Evolutionary conservation across 2,888 invertebrate genomes (phyloP).

Genomic region (Eustalomyia histrio): DNA sequence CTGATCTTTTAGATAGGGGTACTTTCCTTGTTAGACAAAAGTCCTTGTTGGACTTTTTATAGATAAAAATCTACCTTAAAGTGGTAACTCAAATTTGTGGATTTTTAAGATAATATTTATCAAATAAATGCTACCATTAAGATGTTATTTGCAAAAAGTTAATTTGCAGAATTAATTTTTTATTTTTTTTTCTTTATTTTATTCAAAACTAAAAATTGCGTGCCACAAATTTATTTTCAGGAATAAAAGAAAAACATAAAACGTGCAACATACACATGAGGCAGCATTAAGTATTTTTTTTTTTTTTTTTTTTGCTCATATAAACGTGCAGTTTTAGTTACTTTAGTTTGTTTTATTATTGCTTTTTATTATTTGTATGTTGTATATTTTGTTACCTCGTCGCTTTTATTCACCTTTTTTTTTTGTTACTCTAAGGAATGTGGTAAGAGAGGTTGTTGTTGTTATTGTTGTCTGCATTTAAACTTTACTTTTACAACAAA

Average conservation of each 20-base stretch:
- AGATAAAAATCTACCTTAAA: too few species aligned
- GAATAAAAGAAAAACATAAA: conserved; percentile 20
- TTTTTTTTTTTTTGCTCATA: too few species aligned
- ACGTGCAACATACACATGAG: conserved; percentile 55
- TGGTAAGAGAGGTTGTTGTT: conserved; percentile 57
- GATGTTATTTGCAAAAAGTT: too few species aligned
- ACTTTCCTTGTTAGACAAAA: too few species aligned
- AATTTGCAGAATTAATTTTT: neutral
- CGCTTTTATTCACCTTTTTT: conserved; percentile 31
- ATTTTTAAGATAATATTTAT: too few species aligned
- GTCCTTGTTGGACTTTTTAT: too few species aligned
- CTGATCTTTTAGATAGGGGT: too few species aligned
- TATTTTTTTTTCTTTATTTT: conserved; percentile 21
- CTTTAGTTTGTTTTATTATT: conserved; percentile 40
- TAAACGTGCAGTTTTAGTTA: conserved; percentile 33
- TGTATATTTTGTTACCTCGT: conserved; percentile 22
- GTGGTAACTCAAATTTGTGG: too few species aligned
- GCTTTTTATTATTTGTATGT: conserved; percentile 44
- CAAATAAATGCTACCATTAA: too few species aligned
- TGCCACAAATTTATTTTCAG: conserved; percentile 52
- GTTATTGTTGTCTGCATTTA: conserved; percentile 46
- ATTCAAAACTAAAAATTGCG: conserved; percentile 52
- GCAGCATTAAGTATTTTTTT: conserved; percentile 44
- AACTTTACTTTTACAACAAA: conserved; percentile 55
- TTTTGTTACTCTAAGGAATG: conserved; percentile 53